phyloP scores from a whole-genome alignment of 2,113 vertebrate genomes.

The Dolichotis patagonum region DNA sequence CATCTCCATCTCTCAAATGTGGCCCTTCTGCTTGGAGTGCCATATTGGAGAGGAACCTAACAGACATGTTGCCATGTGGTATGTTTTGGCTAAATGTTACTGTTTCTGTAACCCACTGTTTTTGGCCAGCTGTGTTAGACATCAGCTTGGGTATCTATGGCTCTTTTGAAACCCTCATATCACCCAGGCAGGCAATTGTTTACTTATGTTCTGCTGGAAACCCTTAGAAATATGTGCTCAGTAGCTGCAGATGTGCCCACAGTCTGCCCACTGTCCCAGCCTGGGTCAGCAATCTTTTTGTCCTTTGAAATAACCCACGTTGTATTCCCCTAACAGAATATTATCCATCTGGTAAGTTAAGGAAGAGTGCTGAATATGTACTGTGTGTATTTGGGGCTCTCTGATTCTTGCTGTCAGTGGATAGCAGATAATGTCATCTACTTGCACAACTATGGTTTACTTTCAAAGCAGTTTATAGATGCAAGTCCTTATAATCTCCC shows the following conservation, averaged over 20 bases:
- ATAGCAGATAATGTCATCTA: conserved; percentile 29
- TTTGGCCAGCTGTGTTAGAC: not conserved
- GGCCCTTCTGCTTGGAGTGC: not conserved
- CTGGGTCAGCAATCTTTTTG: conserved; percentile 57
- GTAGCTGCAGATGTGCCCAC: conserved; percentile 50
- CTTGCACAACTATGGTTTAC: not conserved
- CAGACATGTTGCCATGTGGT: not conserved
- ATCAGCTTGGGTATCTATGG: conserved; percentile 1
- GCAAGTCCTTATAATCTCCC: not conserved
- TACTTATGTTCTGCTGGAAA: conserved; percentile 48
- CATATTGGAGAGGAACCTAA: not conserved
- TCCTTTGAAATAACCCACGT: conserved; percentile 44
- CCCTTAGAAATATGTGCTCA: conserved; percentile 54
- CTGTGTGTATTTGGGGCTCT: not conserved
- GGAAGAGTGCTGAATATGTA: conserved; percentile 51
- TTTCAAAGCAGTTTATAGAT: conserved; percentile 53
- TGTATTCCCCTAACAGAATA: conserved; percentile 41
- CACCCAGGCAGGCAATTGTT: conserved; percentile 36
- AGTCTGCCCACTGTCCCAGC: conserved; percentile 47
- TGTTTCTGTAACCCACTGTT: conserved; percentile 6
- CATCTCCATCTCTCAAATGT: not conserved
- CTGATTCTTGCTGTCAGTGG: not conserved
- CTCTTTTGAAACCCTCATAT: conserved; percentile 46
- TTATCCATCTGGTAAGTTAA: conserved; percentile 69
- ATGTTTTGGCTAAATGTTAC: not conserved